A percentile compares a stretch with the other conserved stretches of the same genome.
phyloP scores from a whole-genome alignment of 2,797 vertebrate genomes.

The Acropternis orthonyx region DNA sequence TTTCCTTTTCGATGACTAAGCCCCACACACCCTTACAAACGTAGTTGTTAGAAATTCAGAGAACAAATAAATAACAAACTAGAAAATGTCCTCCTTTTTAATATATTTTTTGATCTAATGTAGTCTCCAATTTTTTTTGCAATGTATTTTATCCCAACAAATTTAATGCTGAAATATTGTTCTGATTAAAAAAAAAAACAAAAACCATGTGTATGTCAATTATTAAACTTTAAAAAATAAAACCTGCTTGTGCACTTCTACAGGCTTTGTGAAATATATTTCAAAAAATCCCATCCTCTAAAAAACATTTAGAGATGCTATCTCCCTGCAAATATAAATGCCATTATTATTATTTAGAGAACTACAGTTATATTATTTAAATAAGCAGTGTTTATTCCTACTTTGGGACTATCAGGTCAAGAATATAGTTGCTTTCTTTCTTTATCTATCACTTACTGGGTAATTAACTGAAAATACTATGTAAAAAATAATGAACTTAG shows the following conservation, averaged over 20 bases:
- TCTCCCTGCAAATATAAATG: neutral
- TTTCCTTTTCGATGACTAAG: neutral
- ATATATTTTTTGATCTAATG: neutral
- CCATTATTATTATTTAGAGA: neutral
- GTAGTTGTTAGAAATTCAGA: neutral
- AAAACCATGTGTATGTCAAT: neutral
- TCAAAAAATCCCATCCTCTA: neutral
- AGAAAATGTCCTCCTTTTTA: neutral
- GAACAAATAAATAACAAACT: neutral
- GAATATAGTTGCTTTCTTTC: neutral
- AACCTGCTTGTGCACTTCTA: neutral
- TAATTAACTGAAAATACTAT: neutral
- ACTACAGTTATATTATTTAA: neutral
- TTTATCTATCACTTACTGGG: neutral
- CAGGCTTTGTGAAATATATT: neutral
- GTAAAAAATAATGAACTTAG: neutral
- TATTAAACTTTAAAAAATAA: neutral
- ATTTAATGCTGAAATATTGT: neutral
- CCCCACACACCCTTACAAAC: neutral
- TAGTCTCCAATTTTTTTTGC: neutral
- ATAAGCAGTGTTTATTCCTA: neutral
- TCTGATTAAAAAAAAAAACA: neutral
- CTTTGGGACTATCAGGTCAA: neutral
- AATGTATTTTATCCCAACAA: neutral
- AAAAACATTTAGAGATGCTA: neutral